A percentile compares a stretch with the other conserved stretches of the same genome.
Evolutionary conservation across 2,888 invertebrate species (phyloP).

Genomic region (Microctonus brassicae): DNA sequence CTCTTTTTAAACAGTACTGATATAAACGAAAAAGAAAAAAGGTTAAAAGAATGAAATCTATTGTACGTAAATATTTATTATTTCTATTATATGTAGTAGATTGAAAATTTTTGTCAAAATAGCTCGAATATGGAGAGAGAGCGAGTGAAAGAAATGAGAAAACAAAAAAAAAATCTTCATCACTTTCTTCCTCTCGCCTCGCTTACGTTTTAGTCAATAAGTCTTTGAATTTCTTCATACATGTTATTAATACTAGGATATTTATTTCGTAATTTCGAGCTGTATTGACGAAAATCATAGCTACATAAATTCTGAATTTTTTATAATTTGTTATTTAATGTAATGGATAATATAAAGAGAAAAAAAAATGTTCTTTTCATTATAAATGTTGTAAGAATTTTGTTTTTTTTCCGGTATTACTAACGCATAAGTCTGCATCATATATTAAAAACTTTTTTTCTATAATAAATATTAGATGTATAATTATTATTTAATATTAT

Average conservation of each 20-base stretch:
- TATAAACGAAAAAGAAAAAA: constrained; percentile 50
- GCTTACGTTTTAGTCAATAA: background rate
- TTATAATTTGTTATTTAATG: constrained; percentile 69
- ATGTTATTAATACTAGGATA: constrained; percentile 5
- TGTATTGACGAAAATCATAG: constrained; percentile 41
- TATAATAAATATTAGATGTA: constrained; percentile 51
- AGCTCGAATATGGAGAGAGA: constrained; percentile 35
- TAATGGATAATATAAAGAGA: constrained; percentile 63
- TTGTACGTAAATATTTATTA: constrained; percentile 63
- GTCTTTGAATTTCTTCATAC: background rate
- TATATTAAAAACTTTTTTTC: constrained; percentile 67
- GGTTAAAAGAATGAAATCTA: constrained; percentile 19
- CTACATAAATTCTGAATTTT: constrained; percentile 59
- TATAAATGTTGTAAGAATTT: constrained; percentile 65
- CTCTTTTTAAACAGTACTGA: constrained; percentile 60
- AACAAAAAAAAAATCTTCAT: background rate
- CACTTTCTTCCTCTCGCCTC: background rate
- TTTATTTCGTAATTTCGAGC: constrained; percentile 7
- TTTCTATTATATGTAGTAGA: constrained; percentile 57
- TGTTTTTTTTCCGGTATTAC: constrained; percentile 66
- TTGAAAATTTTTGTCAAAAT: constrained; percentile 50
- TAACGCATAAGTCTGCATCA: constrained; percentile 65
- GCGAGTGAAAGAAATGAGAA: background rate
- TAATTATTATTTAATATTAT: background rate
- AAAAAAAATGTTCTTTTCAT: constrained; percentile 62